These are phyloP conservation scores for Panulirus ornatus DNA, from an alignment of 1,140 invertebrate species.

Conservation along the genomic window DNA sequence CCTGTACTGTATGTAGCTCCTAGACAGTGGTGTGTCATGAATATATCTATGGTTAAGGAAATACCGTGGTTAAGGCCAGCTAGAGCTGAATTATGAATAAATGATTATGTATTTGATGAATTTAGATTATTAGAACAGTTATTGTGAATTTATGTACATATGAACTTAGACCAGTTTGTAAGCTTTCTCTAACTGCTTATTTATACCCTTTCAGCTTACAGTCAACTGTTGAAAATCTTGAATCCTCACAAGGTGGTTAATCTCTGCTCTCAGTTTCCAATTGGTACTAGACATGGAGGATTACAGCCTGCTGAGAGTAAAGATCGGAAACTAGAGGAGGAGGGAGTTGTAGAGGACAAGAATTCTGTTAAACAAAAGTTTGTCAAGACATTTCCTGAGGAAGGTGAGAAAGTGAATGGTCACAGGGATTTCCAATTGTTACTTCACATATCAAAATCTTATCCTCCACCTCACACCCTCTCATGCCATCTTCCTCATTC, in stretches of 20 bases:
- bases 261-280: conserved; percentile 75
- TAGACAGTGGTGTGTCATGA: no score
- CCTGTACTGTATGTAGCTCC: no score
- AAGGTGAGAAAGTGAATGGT: conserved; percentile 77
- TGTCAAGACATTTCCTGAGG: conserved; percentile 80
- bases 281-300: not conserved
- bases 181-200: not conserved
- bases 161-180: not conserved
- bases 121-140: not conserved
- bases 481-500: no score
- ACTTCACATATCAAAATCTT: no score
- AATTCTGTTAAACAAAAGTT: conserved; percentile 66
- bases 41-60: no score
- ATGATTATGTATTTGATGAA: not conserved
- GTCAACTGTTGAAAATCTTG: conserved; percentile 77
- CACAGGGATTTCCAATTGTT: no score
- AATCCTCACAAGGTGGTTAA: conserved; percentile 79
- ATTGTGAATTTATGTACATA: not conserved
- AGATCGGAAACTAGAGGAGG: conserved; percentile 42
- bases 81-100: not conserved
- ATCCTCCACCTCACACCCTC: no score
- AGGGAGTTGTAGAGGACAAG: conserved; percentile 3
- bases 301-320: not conserved
- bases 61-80: not conserved
- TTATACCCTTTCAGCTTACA: conserved; percentile 77